phyloP scores from a whole-genome alignment of 1,140 invertebrate genomes.

The Drosophila carrolli region DNA sequence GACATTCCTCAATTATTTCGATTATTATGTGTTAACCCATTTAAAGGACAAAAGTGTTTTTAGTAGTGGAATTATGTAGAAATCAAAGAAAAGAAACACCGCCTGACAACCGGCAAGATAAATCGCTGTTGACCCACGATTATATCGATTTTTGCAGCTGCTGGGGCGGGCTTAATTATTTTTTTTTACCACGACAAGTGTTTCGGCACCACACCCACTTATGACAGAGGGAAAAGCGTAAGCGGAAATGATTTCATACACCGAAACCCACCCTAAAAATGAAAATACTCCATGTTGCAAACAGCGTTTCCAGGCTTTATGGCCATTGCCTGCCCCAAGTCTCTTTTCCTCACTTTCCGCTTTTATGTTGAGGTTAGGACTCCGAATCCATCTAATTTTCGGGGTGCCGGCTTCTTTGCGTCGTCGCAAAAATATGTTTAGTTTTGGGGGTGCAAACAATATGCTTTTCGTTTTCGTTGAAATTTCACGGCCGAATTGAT shows the following conservation, averaged over 20 bases:
- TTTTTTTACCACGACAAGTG: slow-evolving; percentile 41
- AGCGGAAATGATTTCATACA: slow-evolving; percentile 59
- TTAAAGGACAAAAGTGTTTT: too few species aligned
- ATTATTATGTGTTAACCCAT: too few species aligned
- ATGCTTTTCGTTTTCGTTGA: slow-evolving; percentile 22
- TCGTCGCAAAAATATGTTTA: slow-evolving; percentile 27
- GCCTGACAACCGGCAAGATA: background rate
- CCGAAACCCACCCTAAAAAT: slow-evolving; percentile 30
- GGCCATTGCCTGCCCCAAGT: slow-evolving; percentile 55
- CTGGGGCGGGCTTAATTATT: slow-evolving; percentile 11
- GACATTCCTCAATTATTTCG: too few species aligned
- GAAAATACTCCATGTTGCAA: slow-evolving; percentile 12
- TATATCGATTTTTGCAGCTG: slow-evolving; percentile 43
- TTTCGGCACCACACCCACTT: slow-evolving; percentile 47
- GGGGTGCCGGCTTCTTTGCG: slow-evolving; percentile 25
- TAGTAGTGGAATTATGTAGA: background rate
- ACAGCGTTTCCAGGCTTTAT: slow-evolving; percentile 2
- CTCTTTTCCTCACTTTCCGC: slow-evolving; percentile 20
- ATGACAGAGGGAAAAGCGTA: slow-evolving; percentile 35
- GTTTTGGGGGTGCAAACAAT: slow-evolving; percentile 8
- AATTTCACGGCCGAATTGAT: slow-evolving; percentile 51
- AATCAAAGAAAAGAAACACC: background rate
- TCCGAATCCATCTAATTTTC: background rate
- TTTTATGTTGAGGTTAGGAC: slow-evolving; percentile 41
- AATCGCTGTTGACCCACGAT: slow-evolving; percentile 3